Evolutionary conservation across 2,888 invertebrate species (phyloP), one percentile per base, ranked within the genome.

Genomic region (Frankliniella fusca): DNA sequence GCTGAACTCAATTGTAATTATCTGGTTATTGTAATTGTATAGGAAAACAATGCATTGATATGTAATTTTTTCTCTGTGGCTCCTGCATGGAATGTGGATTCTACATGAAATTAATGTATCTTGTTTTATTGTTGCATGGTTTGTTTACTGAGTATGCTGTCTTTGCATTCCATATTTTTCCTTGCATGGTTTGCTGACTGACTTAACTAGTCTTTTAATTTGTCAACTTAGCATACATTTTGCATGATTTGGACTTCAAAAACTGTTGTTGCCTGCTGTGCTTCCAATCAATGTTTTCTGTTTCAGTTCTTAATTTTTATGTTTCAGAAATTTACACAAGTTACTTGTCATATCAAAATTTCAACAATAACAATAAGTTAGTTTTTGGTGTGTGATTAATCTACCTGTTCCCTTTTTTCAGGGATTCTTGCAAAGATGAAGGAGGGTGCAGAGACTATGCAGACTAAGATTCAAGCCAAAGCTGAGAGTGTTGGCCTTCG

Each of bases 391-490:
- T 38, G 38, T 38, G 38, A 38, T 38, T 38, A 38, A 38, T 38
- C 38, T 38, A 38, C 5, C 38, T 38, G 38, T 38, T 38, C 38
- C 38, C 84, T 87, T 87, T 86, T 87, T 87, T 49, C 89, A 94
- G 97, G 96, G 88, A 94, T 97, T 87, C 90, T 98, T 86, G 95
- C 97, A 83, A 97, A 97, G 89, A 95, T 98, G 91, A 98, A 97
- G 90, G 98, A 98, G 88, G 96, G 97, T 81, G 98, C 98, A 0
- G 98, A 98, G 89, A 96, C 93, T 85, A 94, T 97, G 86, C 96
- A 97, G 86, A 96, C 95, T 83, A 96, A 96, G 88, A 92, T 98
- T 83, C 97, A 98, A 89, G 96, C 96, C 0, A 97, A 95, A 88
- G 96, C 96, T 20, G 97, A 97, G 86, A 95, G 94, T 87, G 91